Conservation (phyloP, 2,888 invertebrate genomes). For the Tinea pellionella region DNA sequence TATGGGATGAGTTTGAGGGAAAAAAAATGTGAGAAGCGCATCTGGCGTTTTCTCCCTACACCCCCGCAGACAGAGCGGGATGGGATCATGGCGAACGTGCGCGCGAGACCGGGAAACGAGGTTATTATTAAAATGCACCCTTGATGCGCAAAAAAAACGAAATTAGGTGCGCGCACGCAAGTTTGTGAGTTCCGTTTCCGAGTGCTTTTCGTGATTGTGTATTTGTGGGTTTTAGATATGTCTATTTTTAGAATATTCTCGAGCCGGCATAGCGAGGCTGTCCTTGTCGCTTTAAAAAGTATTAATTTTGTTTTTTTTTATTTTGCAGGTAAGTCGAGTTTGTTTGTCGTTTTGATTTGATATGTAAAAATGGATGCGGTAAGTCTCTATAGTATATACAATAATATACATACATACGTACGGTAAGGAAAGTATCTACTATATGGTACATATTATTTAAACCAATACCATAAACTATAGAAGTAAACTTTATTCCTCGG, state of each 20-base stretch:
- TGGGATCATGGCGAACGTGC: no score
- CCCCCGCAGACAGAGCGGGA: slow-evolving; percentile 8
- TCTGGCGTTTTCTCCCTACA: slow-evolving; percentile 2
- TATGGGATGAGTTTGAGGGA: background rate
- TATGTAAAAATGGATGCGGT: no score
- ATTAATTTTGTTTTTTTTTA: slow-evolving; percentile 18
- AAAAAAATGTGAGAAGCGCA: background rate
- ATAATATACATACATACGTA: no score
- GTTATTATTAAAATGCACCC: slow-evolving; percentile 21
- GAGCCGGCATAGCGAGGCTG: no score
- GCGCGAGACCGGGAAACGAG: background rate
- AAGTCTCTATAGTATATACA: no score
- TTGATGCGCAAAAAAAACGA: slow-evolving; percentile 17
- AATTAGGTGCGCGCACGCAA: slow-evolving; percentile 26
- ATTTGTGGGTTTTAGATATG: background rate
- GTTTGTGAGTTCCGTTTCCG: slow-evolving; percentile 29
- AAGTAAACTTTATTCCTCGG: no score
- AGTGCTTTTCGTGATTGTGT: slow-evolving; percentile 16
- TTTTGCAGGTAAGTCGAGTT: slow-evolving; percentile 34
- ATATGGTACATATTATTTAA: no score
- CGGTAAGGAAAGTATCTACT: no score
- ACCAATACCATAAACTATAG: no score
- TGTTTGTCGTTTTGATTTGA: no score
- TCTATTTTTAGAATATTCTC: no score
- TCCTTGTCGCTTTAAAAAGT: no score